A percentile compares a stretch with the other conserved stretches of the same genome.
Evolutionary conservation across 2,113 vertebrate genomes (phyloP).

Genomic region (Platysternon megacephalum): DNA sequence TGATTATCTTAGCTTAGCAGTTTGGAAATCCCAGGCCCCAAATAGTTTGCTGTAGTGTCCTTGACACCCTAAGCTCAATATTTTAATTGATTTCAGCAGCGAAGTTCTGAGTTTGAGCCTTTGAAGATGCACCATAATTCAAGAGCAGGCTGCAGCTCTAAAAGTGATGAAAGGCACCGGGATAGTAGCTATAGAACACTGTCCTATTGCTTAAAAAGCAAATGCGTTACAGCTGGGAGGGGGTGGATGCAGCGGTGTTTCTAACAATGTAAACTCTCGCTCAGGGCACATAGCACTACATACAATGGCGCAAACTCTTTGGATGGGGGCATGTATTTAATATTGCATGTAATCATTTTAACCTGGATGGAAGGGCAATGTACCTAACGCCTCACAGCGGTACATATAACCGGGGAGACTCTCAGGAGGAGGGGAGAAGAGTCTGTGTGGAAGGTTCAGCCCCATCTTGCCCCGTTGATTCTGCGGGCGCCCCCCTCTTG

Average conservation of each 20-base stretch:
- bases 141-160: not conserved
- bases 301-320: not conserved
- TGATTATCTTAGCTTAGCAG: not conserved
- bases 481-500: no score
- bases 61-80: not conserved
- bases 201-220: not conserved
- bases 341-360: not conserved
- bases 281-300: not conserved
- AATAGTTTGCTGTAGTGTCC: not conserved
- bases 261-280: not conserved
- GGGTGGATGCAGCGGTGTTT: not conserved
- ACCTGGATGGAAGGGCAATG: not conserved
- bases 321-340: not conserved
- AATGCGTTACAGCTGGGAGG: not conserved
- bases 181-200: not conserved
- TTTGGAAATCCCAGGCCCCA: not conserved
- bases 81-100: not conserved
- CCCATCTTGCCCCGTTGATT: not conserved
- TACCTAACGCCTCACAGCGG: not conserved
- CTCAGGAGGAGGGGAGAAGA: fast-evolving
- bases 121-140: no score
- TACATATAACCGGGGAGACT: not conserved
- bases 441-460: not conserved
- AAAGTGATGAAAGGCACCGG: not conserved
- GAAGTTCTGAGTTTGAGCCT: not conserved